A percentile compares a stretch with the other conserved stretches of the same genome.
Conservation (phyloP, 2,113 vertebrate genomes). For the Saguinus imperator region DNA sequence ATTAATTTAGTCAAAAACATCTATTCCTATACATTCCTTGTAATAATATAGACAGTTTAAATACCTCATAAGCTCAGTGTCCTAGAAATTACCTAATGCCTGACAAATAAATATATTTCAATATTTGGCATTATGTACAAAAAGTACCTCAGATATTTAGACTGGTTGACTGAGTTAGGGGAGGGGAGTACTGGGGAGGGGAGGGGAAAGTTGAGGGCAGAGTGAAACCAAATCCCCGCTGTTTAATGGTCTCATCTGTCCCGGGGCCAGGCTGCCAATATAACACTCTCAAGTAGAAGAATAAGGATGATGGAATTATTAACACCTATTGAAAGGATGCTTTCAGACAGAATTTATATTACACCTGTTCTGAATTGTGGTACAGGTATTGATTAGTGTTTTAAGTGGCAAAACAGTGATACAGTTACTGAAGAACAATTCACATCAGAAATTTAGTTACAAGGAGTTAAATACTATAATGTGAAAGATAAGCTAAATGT, state of each 20-base stretch:
- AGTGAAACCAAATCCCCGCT: background rate
- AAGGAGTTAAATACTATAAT: background rate
- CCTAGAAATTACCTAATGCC: background rate
- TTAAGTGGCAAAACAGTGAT: background rate
- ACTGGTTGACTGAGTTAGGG: background rate
- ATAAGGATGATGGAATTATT: background rate
- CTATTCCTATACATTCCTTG: background rate
- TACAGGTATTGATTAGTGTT: background rate
- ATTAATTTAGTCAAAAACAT: background rate
- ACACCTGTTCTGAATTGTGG: background rate
- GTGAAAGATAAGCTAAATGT: conserved; percentile 38
- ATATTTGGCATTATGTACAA: background rate
- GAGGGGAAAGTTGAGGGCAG: background rate
- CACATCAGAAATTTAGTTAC: background rate
- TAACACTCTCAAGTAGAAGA: background rate
- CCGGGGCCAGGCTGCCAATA: background rate
- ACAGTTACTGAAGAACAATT: background rate
- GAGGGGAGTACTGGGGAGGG: background rate
- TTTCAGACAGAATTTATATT: background rate
- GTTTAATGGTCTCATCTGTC: background rate
- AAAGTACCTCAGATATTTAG: background rate
- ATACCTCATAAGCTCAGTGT: background rate
- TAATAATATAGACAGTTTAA: background rate
- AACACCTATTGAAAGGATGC: background rate
- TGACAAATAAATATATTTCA: background rate